These are phyloP conservation scores for Sialia sialis DNA, from an alignment of 2,113 vertebrate genomes.

Conservation along the genomic window DNA sequence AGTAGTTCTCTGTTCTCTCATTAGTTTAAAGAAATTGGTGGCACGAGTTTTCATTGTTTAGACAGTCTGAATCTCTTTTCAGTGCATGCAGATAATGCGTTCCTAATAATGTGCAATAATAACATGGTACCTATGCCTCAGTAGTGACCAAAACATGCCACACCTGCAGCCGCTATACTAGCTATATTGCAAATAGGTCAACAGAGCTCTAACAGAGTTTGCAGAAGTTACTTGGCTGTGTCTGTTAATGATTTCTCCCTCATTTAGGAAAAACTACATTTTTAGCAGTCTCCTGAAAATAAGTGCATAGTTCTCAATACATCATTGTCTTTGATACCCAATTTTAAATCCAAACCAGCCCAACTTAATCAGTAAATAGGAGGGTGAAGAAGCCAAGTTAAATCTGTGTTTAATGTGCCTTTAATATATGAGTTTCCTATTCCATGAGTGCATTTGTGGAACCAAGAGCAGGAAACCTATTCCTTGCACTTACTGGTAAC, in stretches of 20 bases:
- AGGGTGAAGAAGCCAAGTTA: neutral
- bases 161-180: neutral
- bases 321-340: neutral
- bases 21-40: neutral
- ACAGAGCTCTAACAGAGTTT: neutral
- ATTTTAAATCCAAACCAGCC: neutral
- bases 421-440: fast-evolving
- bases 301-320: neutral
- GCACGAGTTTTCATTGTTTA: fast-evolving
- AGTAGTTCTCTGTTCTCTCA: neutral
- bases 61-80: neutral
- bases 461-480: neutral
- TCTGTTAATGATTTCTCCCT: neutral
- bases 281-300: neutral
- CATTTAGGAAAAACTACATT: neutral
- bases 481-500: neutral
- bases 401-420: neutral
- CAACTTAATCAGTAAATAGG: neutral
- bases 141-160: neutral
- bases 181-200: neutral
- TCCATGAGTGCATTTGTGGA: fast-evolving
- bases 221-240: neutral
- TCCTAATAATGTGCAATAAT: neutral
- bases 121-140: neutral
- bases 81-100: neutral